Base-by-base conservation (phyloP, 2,797 vertebrate species). In the Sebastolobus alascanus region DNA sequence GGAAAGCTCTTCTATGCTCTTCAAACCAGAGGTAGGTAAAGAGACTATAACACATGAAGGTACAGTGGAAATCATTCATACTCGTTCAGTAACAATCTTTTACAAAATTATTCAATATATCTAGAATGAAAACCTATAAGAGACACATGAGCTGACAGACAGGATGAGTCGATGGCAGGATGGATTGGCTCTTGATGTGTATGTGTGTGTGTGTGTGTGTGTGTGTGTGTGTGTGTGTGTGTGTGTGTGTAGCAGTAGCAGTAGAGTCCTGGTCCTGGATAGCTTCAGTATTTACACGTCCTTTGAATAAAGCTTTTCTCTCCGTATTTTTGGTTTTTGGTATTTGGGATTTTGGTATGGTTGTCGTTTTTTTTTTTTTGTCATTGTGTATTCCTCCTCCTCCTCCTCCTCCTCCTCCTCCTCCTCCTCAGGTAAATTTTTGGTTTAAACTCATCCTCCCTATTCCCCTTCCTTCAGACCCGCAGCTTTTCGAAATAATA, bases 231-330 rank as follows among this genome's bases (percentile, higher is more conserved):
- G 82, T 68, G 64, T 79, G 52, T 78, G 82, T 88, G 52, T 83
- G 71, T 74, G 75, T 90, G 83, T 86, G 78, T 80, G 77, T 87
- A 77, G 71, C 38, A 87, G 92, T 90, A 84, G 88, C 81, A 84
- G 89, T 87, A 87, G 76, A 87, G 88, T 89, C 87, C 94, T 95
- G 93, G 94, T 95, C 95, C 94, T 96, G 95, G 95, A 95, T 92
- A 94, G 93, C 93, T 91, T 95, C 93, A 93, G 90, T 96, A 96
- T 96, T 95, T 97, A 97, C 97, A 97, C 95, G 94, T 97, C 97
- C 96, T 97, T 97, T 96, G 97, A 97, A 96, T 97, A 97, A 97
- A 97, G 97, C 97, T 97, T 96, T 96, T 96, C 96, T 96, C 96
- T 97, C 96, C 95, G 91, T 96, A 95, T 96, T 97, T 98, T 97